phyloP scores from a whole-genome alignment of 2,797 vertebrate genomes.

The Diplodus sargus region DNA sequence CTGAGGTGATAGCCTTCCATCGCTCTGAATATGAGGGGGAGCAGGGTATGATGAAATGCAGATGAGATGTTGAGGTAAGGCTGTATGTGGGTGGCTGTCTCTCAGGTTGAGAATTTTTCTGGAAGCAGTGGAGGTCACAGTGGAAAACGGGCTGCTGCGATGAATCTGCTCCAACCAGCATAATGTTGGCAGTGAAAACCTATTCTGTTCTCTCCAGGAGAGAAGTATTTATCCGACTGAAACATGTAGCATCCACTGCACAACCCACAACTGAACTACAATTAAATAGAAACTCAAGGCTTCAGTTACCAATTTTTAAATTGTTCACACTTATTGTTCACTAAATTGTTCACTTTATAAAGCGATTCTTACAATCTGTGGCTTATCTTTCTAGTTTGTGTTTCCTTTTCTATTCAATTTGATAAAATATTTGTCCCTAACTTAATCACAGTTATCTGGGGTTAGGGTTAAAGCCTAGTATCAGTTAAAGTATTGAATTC shows the following conservation, averaged over 20 bases:
- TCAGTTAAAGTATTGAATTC: no score
- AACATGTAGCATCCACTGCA: not conserved
- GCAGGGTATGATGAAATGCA: slow-evolving; percentile 36
- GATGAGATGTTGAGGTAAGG: slow-evolving; percentile 54
- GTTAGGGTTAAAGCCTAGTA: no score
- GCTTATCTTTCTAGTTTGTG: not conserved
- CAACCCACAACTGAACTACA: not conserved
- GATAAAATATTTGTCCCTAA: not conserved
- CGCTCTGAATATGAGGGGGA: slow-evolving; percentile 11
- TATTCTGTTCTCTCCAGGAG: not conserved
- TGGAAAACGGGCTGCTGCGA: slow-evolving; percentile 16
- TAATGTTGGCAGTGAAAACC: slow-evolving; percentile 40
- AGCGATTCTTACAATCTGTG: not conserved
- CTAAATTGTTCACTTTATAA: not conserved
- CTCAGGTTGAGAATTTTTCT: slow-evolving; percentile 51
- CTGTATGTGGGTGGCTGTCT: slow-evolving; percentile 60
- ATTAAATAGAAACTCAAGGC: not conserved
- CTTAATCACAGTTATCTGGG: not conserved
- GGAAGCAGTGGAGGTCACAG: slow-evolving; percentile 49
- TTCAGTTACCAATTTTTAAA: not conserved
- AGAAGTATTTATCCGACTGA: slow-evolving; percentile 19
- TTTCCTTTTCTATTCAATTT: not conserved
- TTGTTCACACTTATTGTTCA: not conserved
- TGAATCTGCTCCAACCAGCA: slow-evolving; percentile 24
- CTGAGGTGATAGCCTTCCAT: slow-evolving; percentile 24